phyloP scores from a whole-genome alignment of 2,888 invertebrate species.

The Omphaloscelis lunosa region DNA sequence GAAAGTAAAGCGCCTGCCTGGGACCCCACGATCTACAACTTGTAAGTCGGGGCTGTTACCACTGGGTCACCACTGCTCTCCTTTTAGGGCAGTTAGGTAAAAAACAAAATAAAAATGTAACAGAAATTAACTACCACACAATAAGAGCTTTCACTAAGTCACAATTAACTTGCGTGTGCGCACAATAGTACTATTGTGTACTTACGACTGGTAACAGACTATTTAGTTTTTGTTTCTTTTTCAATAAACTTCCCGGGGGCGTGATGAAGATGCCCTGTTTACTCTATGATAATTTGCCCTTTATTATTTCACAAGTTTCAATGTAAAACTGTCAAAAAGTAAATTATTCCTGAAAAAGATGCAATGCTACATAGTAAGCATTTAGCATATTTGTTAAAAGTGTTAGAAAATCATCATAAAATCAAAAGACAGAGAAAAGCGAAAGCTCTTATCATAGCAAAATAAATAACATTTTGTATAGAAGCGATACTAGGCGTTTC shows the following conservation, averaged over 20 bases:
- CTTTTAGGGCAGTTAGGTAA: not conserved
- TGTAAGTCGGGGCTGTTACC: too few species aligned
- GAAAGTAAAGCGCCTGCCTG: too few species aligned
- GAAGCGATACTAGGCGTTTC: slow-evolving; percentile 12
- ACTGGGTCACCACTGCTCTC: not conserved
- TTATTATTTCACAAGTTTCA: not conserved
- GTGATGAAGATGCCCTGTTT: not conserved
- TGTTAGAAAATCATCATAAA: slow-evolving; percentile 38
- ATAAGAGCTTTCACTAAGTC: not conserved
- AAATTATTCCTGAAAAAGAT: slow-evolving; percentile 2
- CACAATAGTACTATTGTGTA: not conserved
- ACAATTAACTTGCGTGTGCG: not conserved
- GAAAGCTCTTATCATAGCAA: slow-evolving; percentile 16
- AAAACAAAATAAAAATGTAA: not conserved
- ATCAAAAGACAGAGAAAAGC: slow-evolving; percentile 44
- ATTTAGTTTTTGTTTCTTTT: not conserved
- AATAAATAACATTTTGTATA: slow-evolving; percentile 40
- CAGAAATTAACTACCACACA: not conserved
- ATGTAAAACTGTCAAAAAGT: not conserved
- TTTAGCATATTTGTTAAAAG: slow-evolving; percentile 28
- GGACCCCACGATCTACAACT: too few species aligned
- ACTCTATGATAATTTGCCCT: not conserved
- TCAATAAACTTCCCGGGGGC: not conserved
- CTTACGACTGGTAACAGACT: not conserved
- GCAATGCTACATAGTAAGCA: slow-evolving; percentile 35